A percentile compares a stretch with the other conserved stretches of the same genome.
phyloP scores from a whole-genome alignment of 1,140 invertebrate genomes.

The Cheumatopsyche charites region DNA sequence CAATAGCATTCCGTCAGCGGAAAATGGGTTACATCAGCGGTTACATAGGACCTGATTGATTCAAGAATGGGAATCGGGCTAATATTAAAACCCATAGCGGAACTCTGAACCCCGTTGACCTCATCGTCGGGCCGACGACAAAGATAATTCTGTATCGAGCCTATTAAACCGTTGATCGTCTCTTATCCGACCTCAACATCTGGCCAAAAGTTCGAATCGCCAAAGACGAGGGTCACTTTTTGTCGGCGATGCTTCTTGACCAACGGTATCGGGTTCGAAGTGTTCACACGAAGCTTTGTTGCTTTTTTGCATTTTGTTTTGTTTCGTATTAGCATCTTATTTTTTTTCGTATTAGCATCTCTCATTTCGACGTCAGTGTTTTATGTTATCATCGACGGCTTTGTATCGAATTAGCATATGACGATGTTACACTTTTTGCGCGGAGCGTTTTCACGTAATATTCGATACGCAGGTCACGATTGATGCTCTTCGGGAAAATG shows the following conservation, averaged over 20 bases:
- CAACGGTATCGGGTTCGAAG: background rate
- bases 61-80: background rate
- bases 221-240: conserved; percentile 16
- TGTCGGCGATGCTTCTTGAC: background rate
- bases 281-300: background rate
- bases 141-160: background rate
- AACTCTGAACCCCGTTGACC: background rate
- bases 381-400: too few species aligned
- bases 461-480: too few species aligned
- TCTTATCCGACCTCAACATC: background rate
- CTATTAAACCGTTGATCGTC: conserved; percentile 14
- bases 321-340: background rate
- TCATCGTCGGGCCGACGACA: conserved; percentile 10
- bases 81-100: conserved; percentile 9
- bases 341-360: background rate
- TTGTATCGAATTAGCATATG: too few species aligned
- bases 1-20: too few species aligned
- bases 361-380: too few species aligned
- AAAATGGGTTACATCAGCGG: too few species aligned
- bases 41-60: background rate
- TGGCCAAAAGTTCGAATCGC: background rate
- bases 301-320: background rate
- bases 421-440: too few species aligned
- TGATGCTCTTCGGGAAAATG: too few species aligned
- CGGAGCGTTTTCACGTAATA: too few species aligned